Base-by-base conservation (phyloP, 2,113 vertebrate genomes). In the Smithornis capensis region DNA sequence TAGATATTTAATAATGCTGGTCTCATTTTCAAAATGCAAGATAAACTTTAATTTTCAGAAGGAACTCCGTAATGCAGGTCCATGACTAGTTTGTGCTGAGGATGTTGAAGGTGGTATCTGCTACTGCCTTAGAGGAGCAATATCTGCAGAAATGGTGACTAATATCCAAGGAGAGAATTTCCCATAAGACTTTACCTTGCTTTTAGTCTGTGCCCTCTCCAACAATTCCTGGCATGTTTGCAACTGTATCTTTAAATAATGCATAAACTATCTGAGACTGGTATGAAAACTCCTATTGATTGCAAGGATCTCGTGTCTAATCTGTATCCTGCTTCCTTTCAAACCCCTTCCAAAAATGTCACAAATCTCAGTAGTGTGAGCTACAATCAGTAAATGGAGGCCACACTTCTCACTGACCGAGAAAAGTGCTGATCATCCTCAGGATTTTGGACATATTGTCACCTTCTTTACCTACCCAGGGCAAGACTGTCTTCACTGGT, bases 171-270 rank as follows among this genome's bases (percentile, higher is more conserved):
- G 7, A 44, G 33, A 62, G 22, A 19, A 49, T 80, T 76, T 80
- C 63, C 45, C 2, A 0, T 42, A 24, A 40, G 7, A 44, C 18
- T 86, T 90, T 16, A 23, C 5, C 25, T 83, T 62, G 17, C 19
- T 88, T 85, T 69, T 37, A 57, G 52, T 17, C 68, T 50, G 14
- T 33, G 24, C 33, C 24, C 28, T 64, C 71, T 77, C 73, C 47
- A 87, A 55, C 25, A 38, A 40, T 56, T 74, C 64, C 56, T 77
- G 59, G 25, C 47, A 7, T 9, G 13, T n/a, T 56, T 85, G 49
- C 60, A 64, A 5, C 29, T 25, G 4, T 19, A 12, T n/a, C 37
- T 70, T 78, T 89, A 74, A 93, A 93, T 90, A 90, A 90, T 81
- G 69, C 60, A 81, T 56, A 53, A 87, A 27, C 47, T 29, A 24